Evolutionary conservation across 2,888 invertebrate genomes (phyloP), one percentile per base, ranked within the genome.

Genomic region (Caenorhabditis becei): DNA sequence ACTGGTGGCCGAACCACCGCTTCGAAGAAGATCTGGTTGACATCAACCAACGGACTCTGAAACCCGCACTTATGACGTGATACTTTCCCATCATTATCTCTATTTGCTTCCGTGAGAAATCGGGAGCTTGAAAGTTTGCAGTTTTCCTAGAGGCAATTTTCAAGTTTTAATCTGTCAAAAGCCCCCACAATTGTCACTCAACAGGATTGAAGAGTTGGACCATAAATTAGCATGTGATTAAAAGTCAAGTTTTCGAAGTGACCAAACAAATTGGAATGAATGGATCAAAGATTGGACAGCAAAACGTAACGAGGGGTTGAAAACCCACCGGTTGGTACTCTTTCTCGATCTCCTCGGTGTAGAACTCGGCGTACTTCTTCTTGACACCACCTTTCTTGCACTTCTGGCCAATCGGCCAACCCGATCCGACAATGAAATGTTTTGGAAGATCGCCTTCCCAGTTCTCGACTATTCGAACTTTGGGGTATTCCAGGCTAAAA

Each of bases 401-500:
- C 35, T 77, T 74, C 10, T 65, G 65, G 10, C 69, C 62, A 20
- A 84, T 81, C 10, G 83, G 83, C 62, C 80, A 80, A 8, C 83
- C 83, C 4, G 83, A 82, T 0, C 77, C 80, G 23, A 84, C 74
- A 16, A 58, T 23, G 28, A 82, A 72, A 23, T 70, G 35, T 23
- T 37, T 47, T 23, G 78, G 75, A 20, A 44, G 32, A 2, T 23
- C 35, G 1, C 66, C 70, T 44, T 62, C 35, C 80, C 80, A 81
- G 10, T 51, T 23, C 5, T 63, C 44, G 1, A 71, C 53, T 1
- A 75, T n/a, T 56, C 56, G 20, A 1, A 77, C 41, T 26, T 67
- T 58, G 1, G 71, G 66, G n/a, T 72, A 28, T 1, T 44, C 11
- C 44, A 81, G n/a, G 11, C 77, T 78, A 18, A 14, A 81, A 32